Evolutionary conservation across 1,140 invertebrate genomes (phyloP), one percentile per base, ranked within the genome.

Genomic region (Diabrotica virgifera): DNA sequence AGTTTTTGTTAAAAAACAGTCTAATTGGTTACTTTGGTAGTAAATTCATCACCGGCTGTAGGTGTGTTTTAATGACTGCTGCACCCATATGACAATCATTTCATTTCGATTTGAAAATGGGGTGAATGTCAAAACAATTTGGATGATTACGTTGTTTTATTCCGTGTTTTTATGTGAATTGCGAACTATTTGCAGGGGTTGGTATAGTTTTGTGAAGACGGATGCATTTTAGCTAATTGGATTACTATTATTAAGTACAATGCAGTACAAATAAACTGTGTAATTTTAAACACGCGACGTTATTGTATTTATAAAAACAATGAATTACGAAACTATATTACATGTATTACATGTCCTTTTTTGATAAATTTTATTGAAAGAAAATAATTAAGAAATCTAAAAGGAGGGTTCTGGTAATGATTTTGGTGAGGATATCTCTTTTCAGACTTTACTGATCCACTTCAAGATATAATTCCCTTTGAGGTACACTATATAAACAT

Each of bases 61-160:
- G 40, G 40, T 46, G 40, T 46, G 40, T 46, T 46, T 46, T 46
- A 46, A 46, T 46, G 40, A 46, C 8, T 46, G 40, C 40, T n/a
- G 40, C 40, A 46, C 40, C 40, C 40, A 46, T 8, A 46, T n/a
- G 40, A 46, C 40, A n/a, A 46, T 46, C 8, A 46, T 46, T 46
- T 46, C n/a, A 46, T 46, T 10, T 46, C 40, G n/a, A 46, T 10
- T 46, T 46, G 40, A 46, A 46, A 46, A 46, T 46, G 6, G 40
- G 40, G 40, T 46, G 40, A 46, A 46, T 46, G 40, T 46, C 40
- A 46, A 46, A 46, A 46, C 40, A 46, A 46, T 46, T 46, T 46
- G 40, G 40, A 46, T 46, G 40, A 46, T 46, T 46, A 46, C 40
- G n/a, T 46, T 46, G 40, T 46, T 46, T 46, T 46, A n/a, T 46